Conservation (phyloP, 2,113 vertebrate genomes). For the Pogonocichla stellata region DNA sequence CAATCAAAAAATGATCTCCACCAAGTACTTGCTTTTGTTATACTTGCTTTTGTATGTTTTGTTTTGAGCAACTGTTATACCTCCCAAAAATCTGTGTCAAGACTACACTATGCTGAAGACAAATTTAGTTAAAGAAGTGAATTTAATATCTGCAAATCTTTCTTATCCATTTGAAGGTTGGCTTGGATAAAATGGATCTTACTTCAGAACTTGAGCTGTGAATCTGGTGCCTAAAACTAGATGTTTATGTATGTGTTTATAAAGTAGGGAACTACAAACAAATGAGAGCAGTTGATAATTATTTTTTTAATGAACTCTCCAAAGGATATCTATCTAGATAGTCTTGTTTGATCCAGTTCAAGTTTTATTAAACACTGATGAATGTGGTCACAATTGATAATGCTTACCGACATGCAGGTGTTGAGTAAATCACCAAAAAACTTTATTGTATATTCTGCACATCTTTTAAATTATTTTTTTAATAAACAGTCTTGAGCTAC, state of each 20-base stretch:
- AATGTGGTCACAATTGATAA: background rate
- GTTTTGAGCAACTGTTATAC: background rate
- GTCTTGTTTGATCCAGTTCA: background rate
- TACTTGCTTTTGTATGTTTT: background rate
- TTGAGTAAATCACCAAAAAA: fast-evolving
- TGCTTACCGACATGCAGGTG: background rate
- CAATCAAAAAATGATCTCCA: background rate
- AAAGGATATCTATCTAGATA: background rate
- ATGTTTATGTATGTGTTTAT: background rate
- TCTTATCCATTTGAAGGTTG: background rate
- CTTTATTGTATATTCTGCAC: background rate
- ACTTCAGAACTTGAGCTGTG: background rate
- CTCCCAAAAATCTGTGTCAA: background rate
- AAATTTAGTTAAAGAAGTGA: background rate
- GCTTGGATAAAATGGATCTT: background rate
- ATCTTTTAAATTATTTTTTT: background rate
- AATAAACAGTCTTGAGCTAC: background rate
- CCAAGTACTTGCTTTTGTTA: background rate
- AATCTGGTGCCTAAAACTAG: background rate
- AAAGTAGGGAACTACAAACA: background rate
- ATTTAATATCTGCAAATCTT: background rate
- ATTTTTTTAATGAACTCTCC: background rate
- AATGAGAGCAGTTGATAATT: background rate
- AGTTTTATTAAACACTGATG: background rate
- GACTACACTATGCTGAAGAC: background rate